phyloP scores from a whole-genome alignment of 2,888 invertebrate genomes.

The Athalia cordata region DNA sequence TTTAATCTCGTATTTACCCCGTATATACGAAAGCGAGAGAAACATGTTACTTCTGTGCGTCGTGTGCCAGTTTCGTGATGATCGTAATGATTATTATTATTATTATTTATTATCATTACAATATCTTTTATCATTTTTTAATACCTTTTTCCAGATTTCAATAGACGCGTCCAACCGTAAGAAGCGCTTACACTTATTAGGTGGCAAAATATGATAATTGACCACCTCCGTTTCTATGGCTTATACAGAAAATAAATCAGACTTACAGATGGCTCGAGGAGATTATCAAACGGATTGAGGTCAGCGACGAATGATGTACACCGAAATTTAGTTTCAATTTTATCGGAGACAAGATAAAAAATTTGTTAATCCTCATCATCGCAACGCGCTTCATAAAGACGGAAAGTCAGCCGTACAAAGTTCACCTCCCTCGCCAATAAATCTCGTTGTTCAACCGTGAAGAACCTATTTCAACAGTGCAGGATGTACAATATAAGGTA shows the following conservation, averaged over 20 bases:
- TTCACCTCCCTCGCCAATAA: conserved; percentile 35
- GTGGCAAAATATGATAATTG: conserved; percentile 35
- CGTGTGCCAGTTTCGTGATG: neutral
- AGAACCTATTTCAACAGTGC: conserved; percentile 17
- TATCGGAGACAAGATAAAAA: neutral
- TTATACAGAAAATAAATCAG: conserved; percentile 28
- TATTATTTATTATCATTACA: too few relatives aligned
- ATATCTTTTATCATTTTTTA: neutral
- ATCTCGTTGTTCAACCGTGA: conserved; percentile 11
- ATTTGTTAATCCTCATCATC: neutral
- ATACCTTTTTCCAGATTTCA: conserved; percentile 4
- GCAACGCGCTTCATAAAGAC: neutral
- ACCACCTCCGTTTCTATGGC: conserved; percentile 12
- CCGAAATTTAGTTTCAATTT: conserved; percentile 31
- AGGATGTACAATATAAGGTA: neutral
- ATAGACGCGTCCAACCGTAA: conserved; percentile 11
- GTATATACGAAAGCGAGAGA: neutral
- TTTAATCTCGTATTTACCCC: conserved; percentile 21
- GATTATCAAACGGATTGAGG: conserved; percentile 38
- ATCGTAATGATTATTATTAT: too few relatives aligned
- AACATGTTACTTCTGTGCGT: conserved; percentile 10
- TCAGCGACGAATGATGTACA: conserved; percentile 15
- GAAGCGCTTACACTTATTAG: neutral
- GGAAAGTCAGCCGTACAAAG: conserved; percentile 5
- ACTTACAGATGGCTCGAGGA: neutral